These are phyloP conservation scores for Dichetophora obliterata DNA, from an alignment of 2,888 invertebrate species.

Conservation along the genomic window DNA sequence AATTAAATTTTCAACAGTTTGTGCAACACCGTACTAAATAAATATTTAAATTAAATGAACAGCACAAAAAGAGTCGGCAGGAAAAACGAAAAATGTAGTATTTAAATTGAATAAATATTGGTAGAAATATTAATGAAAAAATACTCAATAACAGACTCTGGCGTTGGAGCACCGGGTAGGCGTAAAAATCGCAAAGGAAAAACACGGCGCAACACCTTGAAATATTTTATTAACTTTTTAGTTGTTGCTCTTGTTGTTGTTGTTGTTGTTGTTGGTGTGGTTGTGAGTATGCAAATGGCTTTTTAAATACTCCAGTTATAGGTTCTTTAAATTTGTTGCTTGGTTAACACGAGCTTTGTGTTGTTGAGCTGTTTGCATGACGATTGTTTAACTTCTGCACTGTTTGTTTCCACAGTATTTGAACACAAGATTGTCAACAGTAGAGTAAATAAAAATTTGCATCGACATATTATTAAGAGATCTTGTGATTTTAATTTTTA, in stretches of 20 bases:
- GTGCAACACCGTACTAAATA: conserved; percentile 2
- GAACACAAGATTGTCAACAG: not conserved
- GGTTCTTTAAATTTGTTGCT: conserved; percentile 1
- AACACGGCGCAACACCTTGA: not conserved
- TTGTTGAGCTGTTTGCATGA: not conserved
- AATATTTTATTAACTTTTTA: not conserved
- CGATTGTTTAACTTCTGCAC: conserved; percentile 2
- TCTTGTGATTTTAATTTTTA: not conserved
- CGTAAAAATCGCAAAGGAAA: not conserved
- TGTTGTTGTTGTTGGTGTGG: not conserved
- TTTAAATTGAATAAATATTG: conserved; percentile 21
- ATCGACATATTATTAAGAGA: not conserved
- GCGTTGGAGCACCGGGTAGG: not conserved
- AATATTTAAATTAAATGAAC: not conserved
- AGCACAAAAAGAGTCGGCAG: not conserved
- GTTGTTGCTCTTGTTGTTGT: not conserved
- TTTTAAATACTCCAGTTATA: not conserved
- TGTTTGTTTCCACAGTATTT: not conserved
- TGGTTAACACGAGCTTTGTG: not conserved
- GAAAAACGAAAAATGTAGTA: not conserved
- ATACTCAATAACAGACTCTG: conserved; percentile 4
- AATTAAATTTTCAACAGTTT: conserved; percentile 8
- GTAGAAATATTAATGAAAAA: not conserved
- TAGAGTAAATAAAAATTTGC: not conserved
- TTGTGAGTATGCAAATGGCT: not conserved